A percentile compares a stretch with the other conserved stretches of the same genome.
These are phyloP conservation scores for Virgularia gustaviana DNA, from an alignment of 92 coral and sea anemone species.

Conservation along the genomic window DNA sequence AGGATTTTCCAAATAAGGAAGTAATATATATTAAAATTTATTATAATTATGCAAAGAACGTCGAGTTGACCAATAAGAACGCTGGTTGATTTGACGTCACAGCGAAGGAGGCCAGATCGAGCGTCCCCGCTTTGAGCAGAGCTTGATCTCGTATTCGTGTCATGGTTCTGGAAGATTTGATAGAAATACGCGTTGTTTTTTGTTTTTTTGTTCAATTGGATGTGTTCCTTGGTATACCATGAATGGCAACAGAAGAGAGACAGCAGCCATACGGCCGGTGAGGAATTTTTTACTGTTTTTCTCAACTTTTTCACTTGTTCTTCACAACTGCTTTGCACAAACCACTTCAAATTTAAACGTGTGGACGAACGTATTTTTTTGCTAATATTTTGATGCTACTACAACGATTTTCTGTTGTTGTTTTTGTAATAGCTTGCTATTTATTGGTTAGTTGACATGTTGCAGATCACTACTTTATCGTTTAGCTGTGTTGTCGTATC, in stretches of 20 bases:
- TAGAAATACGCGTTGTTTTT: constrained; percentile 63
- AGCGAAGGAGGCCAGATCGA: constrained; percentile 99
- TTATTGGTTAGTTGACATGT: no score
- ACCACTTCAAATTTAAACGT: no score
- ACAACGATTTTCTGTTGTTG: no score
- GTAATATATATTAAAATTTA: constrained; percentile 21
- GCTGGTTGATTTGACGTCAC: constrained; percentile 78
- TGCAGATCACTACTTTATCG: no score
- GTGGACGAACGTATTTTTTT: background rate
- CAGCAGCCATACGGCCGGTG: constrained; percentile 27
- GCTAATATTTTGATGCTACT: background rate
- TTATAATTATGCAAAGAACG: constrained; percentile 19
- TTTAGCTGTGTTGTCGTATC: no score
- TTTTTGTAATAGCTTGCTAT: no score
- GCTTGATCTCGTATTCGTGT: constrained; percentile 34
- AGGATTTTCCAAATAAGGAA: constrained; percentile 16
- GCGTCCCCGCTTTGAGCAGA: constrained; percentile 84
- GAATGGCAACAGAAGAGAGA: constrained; percentile 28
- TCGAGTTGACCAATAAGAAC: constrained; percentile 76
- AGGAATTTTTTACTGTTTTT: constrained; percentile 1
- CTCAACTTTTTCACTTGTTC: background rate
- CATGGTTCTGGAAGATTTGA: constrained; percentile 39
- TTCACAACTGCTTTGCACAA: no score
- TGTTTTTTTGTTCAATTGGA: constrained; percentile 53
- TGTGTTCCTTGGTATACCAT: constrained; percentile 31